These are phyloP conservation scores for Champsocephalus gunnari DNA, from an alignment of 2,797 vertebrate genomes.

Conservation along the genomic window DNA sequence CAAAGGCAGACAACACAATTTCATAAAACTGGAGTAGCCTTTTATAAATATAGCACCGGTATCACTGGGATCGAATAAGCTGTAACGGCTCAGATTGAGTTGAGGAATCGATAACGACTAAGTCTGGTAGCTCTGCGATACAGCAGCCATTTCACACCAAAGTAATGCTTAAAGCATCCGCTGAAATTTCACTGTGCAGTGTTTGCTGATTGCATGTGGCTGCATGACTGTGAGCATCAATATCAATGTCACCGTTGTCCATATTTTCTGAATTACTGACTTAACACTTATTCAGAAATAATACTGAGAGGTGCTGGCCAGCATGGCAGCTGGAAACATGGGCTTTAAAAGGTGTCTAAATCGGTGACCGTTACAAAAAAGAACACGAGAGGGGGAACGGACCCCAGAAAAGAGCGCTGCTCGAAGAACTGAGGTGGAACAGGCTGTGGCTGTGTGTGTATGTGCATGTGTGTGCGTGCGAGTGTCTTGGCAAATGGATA, in stretches of 20 bases:
- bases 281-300: constrained; percentile 70
- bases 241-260: constrained; percentile 29
- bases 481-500: constrained; percentile 78
- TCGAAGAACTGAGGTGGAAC: constrained; percentile 77
- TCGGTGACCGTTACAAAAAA: constrained; percentile 44
- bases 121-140: constrained; percentile 51
- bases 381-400: constrained; percentile 35
- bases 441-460: constrained; percentile 60
- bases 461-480: constrained; percentile 29
- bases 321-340: constrained; percentile 46
- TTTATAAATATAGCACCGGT: constrained; percentile 85
- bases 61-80: constrained; percentile 67
- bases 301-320: constrained; percentile 74
- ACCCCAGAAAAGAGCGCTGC: constrained; percentile 44
- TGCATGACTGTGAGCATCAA: constrained; percentile 30
- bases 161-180: constrained; percentile 30
- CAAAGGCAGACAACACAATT: constrained; percentile 70
- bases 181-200: constrained; percentile 43
- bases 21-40: constrained; percentile 78
- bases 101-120: constrained; percentile 45
- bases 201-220: constrained; percentile 40
- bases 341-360: constrained; percentile 49
- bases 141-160: constrained; percentile 31
- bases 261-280: constrained; percentile 49
- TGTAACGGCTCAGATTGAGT: constrained; percentile 80